A percentile compares a stretch with the other conserved stretches of the same genome.
These are phyloP conservation scores for Eulithis prunata DNA, from an alignment of 2,888 invertebrate species.

Conservation along the genomic window DNA sequence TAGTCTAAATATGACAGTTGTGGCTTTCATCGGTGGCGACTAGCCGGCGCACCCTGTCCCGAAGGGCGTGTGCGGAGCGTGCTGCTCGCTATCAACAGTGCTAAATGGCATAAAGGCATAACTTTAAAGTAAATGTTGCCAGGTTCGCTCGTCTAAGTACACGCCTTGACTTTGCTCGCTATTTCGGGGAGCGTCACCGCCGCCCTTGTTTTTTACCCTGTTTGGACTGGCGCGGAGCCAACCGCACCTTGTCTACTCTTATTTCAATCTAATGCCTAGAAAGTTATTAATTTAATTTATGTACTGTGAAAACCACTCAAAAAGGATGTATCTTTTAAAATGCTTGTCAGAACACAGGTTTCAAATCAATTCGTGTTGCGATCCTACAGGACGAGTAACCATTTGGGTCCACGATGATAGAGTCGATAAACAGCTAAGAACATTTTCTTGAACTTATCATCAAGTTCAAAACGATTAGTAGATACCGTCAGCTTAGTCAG, in stretches of 20 bases:
- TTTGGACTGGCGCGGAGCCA: slow-evolving; percentile 79
- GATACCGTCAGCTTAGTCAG: slow-evolving; percentile 10
- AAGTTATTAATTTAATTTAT: slow-evolving; percentile 60
- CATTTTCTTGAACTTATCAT: slow-evolving; percentile 8
- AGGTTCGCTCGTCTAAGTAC: slow-evolving; percentile 56
- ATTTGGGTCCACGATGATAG: too few species aligned
- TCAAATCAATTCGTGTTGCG: not conserved
- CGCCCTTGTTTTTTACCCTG: slow-evolving; percentile 81
- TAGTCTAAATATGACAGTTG: slow-evolving; percentile 51
- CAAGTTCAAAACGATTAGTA: slow-evolving; percentile 20
- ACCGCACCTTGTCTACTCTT: slow-evolving; percentile 68
- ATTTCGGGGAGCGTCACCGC: slow-evolving; percentile 77
- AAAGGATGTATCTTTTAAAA: slow-evolving; percentile 6
- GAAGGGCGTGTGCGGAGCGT: slow-evolving; percentile 51
- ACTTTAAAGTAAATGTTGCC: slow-evolving; percentile 51
- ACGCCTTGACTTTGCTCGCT: slow-evolving; percentile 83
- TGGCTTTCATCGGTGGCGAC: slow-evolving; percentile 42
- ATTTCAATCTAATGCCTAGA: slow-evolving; percentile 54
- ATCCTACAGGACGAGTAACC: not conserved
- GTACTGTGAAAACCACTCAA: not conserved
- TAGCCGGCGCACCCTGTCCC: slow-evolving; percentile 48
- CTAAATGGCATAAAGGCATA: slow-evolving; percentile 21
- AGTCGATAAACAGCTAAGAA: slow-evolving; percentile 1
- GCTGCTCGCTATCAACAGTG: slow-evolving; percentile 31
- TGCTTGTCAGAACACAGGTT: not conserved